Percentiles rank a stretch among this genome's conserved stretches.
Conservation (phyloP, 2,888 invertebrate genomes). For the Altica lythri region DNA sequence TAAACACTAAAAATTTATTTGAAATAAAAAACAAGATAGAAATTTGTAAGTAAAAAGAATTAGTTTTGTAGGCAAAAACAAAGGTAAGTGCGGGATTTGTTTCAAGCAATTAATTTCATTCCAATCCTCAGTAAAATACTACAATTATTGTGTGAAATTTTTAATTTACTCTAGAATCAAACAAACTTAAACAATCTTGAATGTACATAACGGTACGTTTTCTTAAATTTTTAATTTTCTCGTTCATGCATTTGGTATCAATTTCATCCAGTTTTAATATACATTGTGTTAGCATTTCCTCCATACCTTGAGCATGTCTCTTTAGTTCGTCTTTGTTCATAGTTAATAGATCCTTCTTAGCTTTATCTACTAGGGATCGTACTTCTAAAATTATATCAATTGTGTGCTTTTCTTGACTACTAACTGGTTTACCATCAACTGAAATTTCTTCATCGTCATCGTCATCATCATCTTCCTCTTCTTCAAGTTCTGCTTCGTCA, state of each 20-base stretch:
- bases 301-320: constrained; percentile 3
- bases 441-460: too few species aligned
- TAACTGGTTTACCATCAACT: not conserved
- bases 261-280: constrained; percentile 8
- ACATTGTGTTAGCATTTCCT: constrained; percentile 12
- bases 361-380: not conserved
- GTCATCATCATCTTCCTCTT: too few species aligned
- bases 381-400: constrained; percentile 9
- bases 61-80: too few species aligned
- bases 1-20: constrained; percentile 15
- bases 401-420: not conserved
- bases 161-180: constrained; percentile 15
- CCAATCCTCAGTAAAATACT: too few species aligned
- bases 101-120: too few species aligned
- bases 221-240: not conserved
- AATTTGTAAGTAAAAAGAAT: too few species aligned
- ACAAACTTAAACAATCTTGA: constrained; percentile 13
- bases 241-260: constrained; percentile 2
- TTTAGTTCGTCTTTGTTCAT: not conserved
- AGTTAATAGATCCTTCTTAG: constrained; percentile 2
- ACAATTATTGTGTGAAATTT: too few species aligned
- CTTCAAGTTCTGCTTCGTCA: too few species aligned
- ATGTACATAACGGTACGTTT: constrained; percentile 8
- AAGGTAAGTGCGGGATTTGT: too few species aligned
- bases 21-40: too few species aligned